These are phyloP conservation scores for Suncus etruscus DNA, from an alignment of 2,113 vertebrate genomes.

Conservation along the genomic window DNA sequence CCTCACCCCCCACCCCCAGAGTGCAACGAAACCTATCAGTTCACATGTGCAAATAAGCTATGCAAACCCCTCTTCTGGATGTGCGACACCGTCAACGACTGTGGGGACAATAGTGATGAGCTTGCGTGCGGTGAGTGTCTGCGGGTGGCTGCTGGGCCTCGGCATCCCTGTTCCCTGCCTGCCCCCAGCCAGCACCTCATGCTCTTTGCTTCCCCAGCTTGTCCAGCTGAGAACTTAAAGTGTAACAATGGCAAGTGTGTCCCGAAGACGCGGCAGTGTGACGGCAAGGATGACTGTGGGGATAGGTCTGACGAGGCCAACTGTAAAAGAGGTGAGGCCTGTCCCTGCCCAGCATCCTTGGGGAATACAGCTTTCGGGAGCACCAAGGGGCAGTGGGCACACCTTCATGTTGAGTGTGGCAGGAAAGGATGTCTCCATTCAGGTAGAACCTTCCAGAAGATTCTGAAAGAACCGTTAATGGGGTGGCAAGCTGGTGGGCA, in stretches of 20 bases:
- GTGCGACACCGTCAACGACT: slow-evolving; percentile 94
- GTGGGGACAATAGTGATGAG: slow-evolving; percentile 94
- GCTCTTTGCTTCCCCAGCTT: slow-evolving; percentile 74
- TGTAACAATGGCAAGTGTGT: slow-evolving; percentile 90
- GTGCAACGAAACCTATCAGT: slow-evolving; percentile 76
- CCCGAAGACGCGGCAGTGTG: slow-evolving; percentile 86
- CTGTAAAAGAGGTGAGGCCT: slow-evolving; percentile 87
- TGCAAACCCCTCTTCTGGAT: slow-evolving; percentile 95
- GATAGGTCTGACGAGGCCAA: slow-evolving; percentile 91
- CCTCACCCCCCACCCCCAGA: slow-evolving; percentile 72
- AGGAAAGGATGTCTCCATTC: background rate
- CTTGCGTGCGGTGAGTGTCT: slow-evolving; percentile 90
- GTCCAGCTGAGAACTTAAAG: slow-evolving; percentile 80
- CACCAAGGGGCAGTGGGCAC: too few relatives aligned
- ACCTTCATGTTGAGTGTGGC: background rate
- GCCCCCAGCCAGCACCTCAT: background rate
- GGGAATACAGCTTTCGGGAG: too few relatives aligned
- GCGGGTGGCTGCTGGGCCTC: background rate
- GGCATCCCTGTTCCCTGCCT: background rate
- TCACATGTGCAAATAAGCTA: slow-evolving; percentile 90
- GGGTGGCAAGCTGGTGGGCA: background rate
- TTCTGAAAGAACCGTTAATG: background rate
- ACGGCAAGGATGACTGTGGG: slow-evolving; percentile 89
- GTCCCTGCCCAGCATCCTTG: background rate
- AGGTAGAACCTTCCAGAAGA: background rate